These are phyloP conservation scores for Rotaria socialis DNA, from an alignment of 2,888 invertebrate genomes.

Conservation along the genomic window DNA sequence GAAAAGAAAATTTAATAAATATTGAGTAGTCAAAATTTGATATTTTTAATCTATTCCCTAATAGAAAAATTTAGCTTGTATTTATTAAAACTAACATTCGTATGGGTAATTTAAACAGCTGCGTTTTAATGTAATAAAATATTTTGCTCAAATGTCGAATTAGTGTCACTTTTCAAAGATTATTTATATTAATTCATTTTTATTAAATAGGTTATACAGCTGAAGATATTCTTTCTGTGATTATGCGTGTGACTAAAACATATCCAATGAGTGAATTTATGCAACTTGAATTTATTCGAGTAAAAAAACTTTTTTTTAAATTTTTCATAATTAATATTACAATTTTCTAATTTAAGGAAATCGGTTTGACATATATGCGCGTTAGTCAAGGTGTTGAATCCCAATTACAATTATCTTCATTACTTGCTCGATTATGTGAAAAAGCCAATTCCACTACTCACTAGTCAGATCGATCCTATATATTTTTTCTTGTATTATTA, in stretches of 20 bases:
- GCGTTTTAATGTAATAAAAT: too few relatives aligned
- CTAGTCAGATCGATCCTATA: neutral
- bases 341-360: constrained; percentile 66
- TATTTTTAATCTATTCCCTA: too few relatives aligned
- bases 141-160: too few relatives aligned
- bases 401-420: constrained; percentile 80
- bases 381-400: constrained; percentile 82
- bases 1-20: too few relatives aligned
- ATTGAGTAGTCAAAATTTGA: too few relatives aligned
- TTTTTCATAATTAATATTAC: too few relatives aligned
- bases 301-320: constrained; percentile 51
- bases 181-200: too few relatives aligned
- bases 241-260: constrained; percentile 71
- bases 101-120: too few relatives aligned
- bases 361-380: constrained; percentile 81
- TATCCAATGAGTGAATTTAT: constrained; percentile 69
- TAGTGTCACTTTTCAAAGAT: too few relatives aligned
- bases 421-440: constrained; percentile 75
- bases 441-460: neutral
- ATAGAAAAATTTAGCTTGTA: too few relatives aligned
- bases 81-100: too few relatives aligned
- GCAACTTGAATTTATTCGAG: constrained; percentile 78
- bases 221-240: constrained; percentile 89
- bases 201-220: constrained; percentile 72
- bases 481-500: neutral